Evolutionary conservation across 2,888 invertebrate species (phyloP).

Genomic region (Atethmia centrago): DNA sequence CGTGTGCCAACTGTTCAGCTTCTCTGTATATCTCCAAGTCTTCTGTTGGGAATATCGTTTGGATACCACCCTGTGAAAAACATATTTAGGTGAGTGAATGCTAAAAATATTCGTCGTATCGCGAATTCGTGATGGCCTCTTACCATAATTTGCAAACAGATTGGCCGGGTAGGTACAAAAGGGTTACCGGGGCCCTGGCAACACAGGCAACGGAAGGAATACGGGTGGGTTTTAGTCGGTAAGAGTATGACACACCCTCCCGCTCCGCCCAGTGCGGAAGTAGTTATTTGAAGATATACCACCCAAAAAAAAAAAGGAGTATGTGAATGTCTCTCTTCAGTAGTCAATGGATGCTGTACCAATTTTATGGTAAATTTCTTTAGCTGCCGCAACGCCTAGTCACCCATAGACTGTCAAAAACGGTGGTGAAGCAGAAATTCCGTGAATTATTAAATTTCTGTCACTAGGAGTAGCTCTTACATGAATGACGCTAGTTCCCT

Average conservation of each 20-base stretch:
- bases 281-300: no score
- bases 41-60: conserved; percentile 95
- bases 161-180: no score
- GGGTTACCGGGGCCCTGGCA: no score
- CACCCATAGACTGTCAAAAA: background rate
- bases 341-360: background rate
- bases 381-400: background rate
- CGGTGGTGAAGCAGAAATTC: background rate
- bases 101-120: background rate
- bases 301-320: no score
- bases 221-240: no score
- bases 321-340: background rate
- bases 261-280: no score
- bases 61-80: conserved; percentile 91
- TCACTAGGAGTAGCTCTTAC: background rate
- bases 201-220: no score
- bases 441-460: background rate
- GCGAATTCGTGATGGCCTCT: background rate
- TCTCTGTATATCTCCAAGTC: conserved; percentile 94
- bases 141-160: background rate
- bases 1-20: conserved; percentile 96
- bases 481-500: background rate
- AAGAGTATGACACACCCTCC: no score
- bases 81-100: background rate
- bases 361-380: background rate